Evolutionary conservation across 2,797 vertebrate species (phyloP).

Genomic region (Danio kyathit): DNA sequence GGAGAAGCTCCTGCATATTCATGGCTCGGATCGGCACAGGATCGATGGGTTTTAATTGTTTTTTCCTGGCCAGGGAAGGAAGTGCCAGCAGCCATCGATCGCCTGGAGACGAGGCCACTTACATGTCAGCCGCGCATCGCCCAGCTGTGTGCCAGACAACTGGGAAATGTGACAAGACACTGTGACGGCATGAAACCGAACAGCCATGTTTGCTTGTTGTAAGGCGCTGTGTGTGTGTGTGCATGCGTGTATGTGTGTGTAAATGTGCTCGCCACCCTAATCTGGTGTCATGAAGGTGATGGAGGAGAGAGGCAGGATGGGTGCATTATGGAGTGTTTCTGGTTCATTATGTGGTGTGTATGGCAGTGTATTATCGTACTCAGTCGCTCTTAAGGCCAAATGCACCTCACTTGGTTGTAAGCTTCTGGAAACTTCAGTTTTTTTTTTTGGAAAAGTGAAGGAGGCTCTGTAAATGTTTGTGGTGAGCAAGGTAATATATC

Average conservation of each 20-base stretch:
- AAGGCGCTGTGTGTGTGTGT: conserved; percentile 50
- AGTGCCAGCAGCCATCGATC: conserved; percentile 96
- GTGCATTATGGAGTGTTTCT: conserved; percentile 62
- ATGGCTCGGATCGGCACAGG: conserved; percentile 82
- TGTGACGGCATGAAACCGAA: conserved; percentile 82
- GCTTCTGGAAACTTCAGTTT: not conserved
- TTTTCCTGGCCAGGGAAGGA: conserved; percentile 98
- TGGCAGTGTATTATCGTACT: conserved; percentile 62
- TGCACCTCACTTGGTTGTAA: conserved; percentile 32
- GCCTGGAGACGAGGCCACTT: conserved; percentile 75
- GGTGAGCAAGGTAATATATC: too few species aligned
- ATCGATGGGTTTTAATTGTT: conserved; percentile 99
- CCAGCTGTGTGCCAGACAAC: conserved; percentile 76
- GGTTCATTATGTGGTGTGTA: conserved; percentile 61
- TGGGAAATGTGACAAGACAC: conserved; percentile 86
- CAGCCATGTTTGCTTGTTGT: conserved; percentile 65
- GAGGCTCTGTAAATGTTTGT: too few species aligned
- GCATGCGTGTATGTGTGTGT: conserved; percentile 35
- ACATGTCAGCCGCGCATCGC: conserved; percentile 63
- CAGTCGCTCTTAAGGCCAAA: conserved; percentile 45
- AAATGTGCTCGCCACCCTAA: conserved; percentile 49
- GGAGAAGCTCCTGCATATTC: conserved; percentile 99
- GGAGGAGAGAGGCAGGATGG: conserved; percentile 55
- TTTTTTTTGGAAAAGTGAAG: not conserved
- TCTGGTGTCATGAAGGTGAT: conserved; percentile 62